Evolutionary conservation across 1,140 invertebrate species (phyloP), one percentile per base, ranked within the genome.

Genomic region (Samia ricini): DNA sequence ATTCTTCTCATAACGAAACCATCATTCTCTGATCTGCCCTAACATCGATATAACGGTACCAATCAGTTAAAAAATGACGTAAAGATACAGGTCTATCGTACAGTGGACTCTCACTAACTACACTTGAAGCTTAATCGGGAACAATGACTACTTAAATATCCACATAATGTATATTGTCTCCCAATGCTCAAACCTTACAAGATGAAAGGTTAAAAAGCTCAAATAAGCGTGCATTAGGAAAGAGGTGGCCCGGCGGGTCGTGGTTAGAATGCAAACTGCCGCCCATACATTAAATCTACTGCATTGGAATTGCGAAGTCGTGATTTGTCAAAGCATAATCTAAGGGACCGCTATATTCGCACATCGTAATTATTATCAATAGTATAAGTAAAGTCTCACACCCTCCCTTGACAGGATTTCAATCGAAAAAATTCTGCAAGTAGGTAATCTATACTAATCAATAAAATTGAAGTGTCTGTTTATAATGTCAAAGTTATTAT

Each of bases 281-380:
- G 85, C 87, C 87, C 85, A 88, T 89, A 89, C 87, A 88, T 89
- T 89, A 88, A 87, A 88, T 87, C 77, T 86, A 83, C 85, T 87
- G 79, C 85, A 88, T 89, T 88, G 79, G 84, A 89, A 89, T 88
- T 88, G 87, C 87, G 76, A 88, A 89, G 85, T 89, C 87, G 85
- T 89, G 87, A 89, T 89, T 89, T 89, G 87, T 89, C 87, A 89
- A 89, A 89, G 87, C 79, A 89, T 88, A 89, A 87, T 88, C 83
- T 85, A 85, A 87, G 83, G 85, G 84, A 88, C 84, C 79, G 79
- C 87, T 82, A 83, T 89, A 88, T 89, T 89, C 85, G 85, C 87
- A 89, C 87, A 87, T 89, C 87, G 87, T 89, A 88, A 88, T 89
- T 88, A 88, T 89, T 89, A 88, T 86, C 84, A 74, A 71, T 77